A percentile compares a stretch with the other conserved stretches of the same genome.
These are phyloP conservation scores for Sycobia sp. DNA, from an alignment of 1,140 invertebrate genomes.

Conservation along the genomic window DNA sequence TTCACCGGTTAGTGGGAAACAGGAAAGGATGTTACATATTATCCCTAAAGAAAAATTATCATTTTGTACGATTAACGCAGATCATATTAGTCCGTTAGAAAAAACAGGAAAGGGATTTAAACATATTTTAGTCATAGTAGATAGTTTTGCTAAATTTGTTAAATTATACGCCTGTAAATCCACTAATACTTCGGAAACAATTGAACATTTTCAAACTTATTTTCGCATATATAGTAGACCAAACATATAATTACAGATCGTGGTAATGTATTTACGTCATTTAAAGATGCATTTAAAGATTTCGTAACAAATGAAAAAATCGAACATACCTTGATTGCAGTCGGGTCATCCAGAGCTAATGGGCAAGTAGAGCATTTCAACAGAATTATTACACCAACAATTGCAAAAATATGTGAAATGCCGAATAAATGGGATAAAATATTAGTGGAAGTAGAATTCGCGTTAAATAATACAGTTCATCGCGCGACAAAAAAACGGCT, in stretches of 20 bases:
- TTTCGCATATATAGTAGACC: constrained; percentile 32
- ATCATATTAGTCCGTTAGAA: background rate
- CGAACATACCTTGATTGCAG: constrained; percentile 33
- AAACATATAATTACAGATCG: constrained; percentile 2
- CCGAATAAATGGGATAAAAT: constrained; percentile 36
- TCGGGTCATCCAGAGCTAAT: constrained; percentile 31
- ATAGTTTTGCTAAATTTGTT: background rate
- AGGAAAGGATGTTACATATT: background rate
- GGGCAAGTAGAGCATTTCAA: constrained; percentile 22
- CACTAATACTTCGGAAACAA: too few relatives aligned
- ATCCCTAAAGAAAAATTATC: background rate
- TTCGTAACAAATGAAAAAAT: constrained; percentile 27
- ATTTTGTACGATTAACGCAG: background rate
- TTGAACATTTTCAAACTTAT: background rate
- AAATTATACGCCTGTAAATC: background rate
- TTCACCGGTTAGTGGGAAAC: background rate
- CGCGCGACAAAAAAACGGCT: constrained; percentile 29
- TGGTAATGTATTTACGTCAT: constrained; percentile 10
- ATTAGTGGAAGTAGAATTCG: constrained; percentile 37
- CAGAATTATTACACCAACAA: constrained; percentile 24
- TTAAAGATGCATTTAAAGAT: background rate
- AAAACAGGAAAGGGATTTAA: too few relatives aligned
- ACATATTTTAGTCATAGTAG: background rate
- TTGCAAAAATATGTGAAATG: constrained; percentile 33
- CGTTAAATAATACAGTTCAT: constrained; percentile 32